Base-by-base conservation (phyloP, 2,797 vertebrate species). In the Phoebastria nigripes region DNA sequence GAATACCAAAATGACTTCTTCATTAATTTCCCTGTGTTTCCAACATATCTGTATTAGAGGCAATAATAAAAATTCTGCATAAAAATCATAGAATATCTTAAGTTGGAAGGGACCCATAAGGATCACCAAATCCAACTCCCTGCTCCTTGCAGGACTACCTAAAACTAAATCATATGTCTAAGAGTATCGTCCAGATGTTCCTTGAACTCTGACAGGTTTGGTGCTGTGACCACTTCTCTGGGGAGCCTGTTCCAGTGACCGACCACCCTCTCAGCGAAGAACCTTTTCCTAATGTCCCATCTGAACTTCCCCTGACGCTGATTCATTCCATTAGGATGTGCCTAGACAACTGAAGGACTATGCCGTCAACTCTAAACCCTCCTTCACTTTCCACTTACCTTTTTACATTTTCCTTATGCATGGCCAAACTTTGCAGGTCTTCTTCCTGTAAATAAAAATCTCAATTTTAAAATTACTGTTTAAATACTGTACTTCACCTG, bases 151-250 rank as follows among this genome's bases (percentile, higher is more conserved):
- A 55, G 41, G 16, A 29, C 17, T 88, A 33, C 18, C 47, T 87
- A 49, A 67, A 85, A 67, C 12, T 55, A 46, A 76, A 42, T 12
- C 2, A 11, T 24, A 15, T 46, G 13, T 7, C 35, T 25, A 31
- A 80, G 7, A 13, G 13, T 0, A 0, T 31, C 1, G 3, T 69
- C 33, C 42, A 72, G 21, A 21, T 0, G 4, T 2, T 35, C 26
- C 28, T 41, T 77, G 37, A 47, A 33, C 33, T 83, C 41, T 58
- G 37, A 2, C 29, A 35, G 55, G 8, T 16, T 1, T 69, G 19
- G 10, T 42, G 7, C 6, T 6, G 0, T 71, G 35, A 29, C 11
- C 2, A 1, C 22, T 66, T 81, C 49, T 18, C 17, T 26, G 39
- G 2, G 3, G 7, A 84, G 3, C 6, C 44, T 55, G 14, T 62